Base-by-base conservation (phyloP, 2,888 invertebrate species). In the Andricus curvator region DNA sequence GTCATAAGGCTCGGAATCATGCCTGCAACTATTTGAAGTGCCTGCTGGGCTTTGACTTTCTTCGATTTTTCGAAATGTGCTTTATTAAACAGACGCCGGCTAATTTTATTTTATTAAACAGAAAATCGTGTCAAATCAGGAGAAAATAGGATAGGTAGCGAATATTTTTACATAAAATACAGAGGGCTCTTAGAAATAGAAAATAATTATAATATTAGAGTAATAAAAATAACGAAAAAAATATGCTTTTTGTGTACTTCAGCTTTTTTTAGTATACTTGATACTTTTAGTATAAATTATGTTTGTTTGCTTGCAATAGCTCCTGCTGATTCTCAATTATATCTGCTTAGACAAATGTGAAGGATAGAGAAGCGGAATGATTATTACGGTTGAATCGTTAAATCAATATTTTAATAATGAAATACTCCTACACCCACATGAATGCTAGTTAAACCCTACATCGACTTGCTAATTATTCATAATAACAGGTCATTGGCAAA, bases 351-450 rank as follows among this genome's bases (percentile, higher is more conserved):
- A 48, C 17, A 48, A 48, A 48, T 48, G 1, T 17, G 4, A 17
- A 17, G 48, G 17, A 48, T 17, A 17, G 6, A 17, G 48, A 48
- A 48, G 44, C 5, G 6, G 48, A 17, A 70, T 70, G 29, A 37
- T 37, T 37, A 8, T 29, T 9, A 25, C 20, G 44, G 44, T 51
- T 51, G 48, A 11, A 70, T 51, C 11, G n/a, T 3, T 25, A 70
- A 29, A 70, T 29, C 70, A 51, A 70, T 70, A 51, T 70, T 17
- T 51, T 48, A 48, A 68, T 68, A 68, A 48, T 68, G 25, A 48
- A 8, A 68, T 48, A 48, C 25, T 67, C 44, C 67, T 1, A 17
- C 22, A 29, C 29, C 9, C 48, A 20, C 48, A 8, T 51, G 15
- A 25, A 29, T 51, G 20, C 29, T 51, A 70, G 29, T 70, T 51